Percentiles rank a stretch among this genome's conserved stretches.
phyloP scores from a whole-genome alignment of 2,797 vertebrate genomes.

The Ataeniobius toweri region DNA sequence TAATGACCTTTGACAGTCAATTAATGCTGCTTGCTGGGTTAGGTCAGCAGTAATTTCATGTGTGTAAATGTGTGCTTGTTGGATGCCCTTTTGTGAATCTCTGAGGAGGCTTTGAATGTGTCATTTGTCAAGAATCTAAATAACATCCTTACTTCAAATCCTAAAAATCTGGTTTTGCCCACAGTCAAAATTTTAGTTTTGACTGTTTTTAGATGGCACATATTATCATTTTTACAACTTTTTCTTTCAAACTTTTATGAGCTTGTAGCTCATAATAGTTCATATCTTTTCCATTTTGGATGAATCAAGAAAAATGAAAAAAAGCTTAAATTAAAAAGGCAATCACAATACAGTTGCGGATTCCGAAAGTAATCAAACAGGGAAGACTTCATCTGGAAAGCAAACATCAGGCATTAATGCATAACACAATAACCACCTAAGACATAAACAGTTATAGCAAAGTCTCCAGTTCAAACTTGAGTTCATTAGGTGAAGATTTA shows the following conservation, averaged over 20 bases:
- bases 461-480: not conserved
- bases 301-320: not conserved
- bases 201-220: not conserved
- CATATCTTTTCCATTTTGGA: not conserved
- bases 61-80: conserved; percentile 33
- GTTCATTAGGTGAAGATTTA: not conserved
- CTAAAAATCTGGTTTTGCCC: not conserved
- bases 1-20: conserved; percentile 79
- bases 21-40: conserved; percentile 60
- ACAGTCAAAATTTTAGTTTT: not conserved
- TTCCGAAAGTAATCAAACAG: not conserved
- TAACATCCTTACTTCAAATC: not conserved
- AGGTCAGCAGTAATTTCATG: conserved; percentile 53
- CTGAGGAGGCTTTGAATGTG: conserved; percentile 10
- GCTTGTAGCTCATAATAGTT: not conserved
- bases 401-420: not conserved
- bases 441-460: not conserved
- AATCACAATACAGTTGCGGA: not conserved
- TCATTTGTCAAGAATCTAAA: conserved; percentile 21
- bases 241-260: not conserved
- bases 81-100: conserved; percentile 28
- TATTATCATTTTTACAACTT: not conserved
- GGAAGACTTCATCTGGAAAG: not conserved
- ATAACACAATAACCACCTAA: not conserved
- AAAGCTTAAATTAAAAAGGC: not conserved